A percentile compares a stretch with the other conserved stretches of the same genome.
phyloP scores from a whole-genome alignment of 1,140 invertebrate genomes.

The Drosophila repleta region DNA sequence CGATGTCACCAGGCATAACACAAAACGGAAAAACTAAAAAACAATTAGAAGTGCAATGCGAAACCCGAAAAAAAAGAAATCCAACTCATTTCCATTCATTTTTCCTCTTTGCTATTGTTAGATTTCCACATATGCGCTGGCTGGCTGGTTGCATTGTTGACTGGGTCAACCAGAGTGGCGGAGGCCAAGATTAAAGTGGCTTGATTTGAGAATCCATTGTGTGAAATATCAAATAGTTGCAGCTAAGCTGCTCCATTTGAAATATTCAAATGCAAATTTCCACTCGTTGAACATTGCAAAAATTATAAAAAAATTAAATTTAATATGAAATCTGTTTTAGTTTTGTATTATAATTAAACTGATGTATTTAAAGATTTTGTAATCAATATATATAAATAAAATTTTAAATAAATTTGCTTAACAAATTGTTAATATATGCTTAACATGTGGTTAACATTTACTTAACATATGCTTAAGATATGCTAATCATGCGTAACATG shows the following conservation, averaged over 20 bases:
- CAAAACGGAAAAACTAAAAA: slow-evolving; percentile 1
- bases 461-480: too few relatives aligned
- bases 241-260: neutral
- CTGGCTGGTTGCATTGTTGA: slow-evolving; percentile 6
- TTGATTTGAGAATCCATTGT: slow-evolving; percentile 1
- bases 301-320: too few relatives aligned
- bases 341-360: too few relatives aligned
- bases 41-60: slow-evolving; percentile 43
- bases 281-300: neutral
- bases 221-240: neutral
- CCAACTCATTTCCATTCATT: slow-evolving; percentile 30
- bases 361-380: too few relatives aligned
- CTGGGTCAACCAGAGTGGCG: neutral
- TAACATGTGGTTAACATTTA: too few relatives aligned
- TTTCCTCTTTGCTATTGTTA: slow-evolving; percentile 2
- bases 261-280: neutral
- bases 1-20: slow-evolving; percentile 24
- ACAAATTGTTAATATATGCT: too few relatives aligned
- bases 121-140: neutral
- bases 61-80: slow-evolving; percentile 20
- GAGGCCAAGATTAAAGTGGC: neutral
- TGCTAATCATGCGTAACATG: too few relatives aligned
- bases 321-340: too few relatives aligned
- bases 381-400: too few relatives aligned
- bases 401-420: too few relatives aligned